phyloP scores from a whole-genome alignment of 2,113 vertebrate genomes.

The Xyliphius kryptos region DNA sequence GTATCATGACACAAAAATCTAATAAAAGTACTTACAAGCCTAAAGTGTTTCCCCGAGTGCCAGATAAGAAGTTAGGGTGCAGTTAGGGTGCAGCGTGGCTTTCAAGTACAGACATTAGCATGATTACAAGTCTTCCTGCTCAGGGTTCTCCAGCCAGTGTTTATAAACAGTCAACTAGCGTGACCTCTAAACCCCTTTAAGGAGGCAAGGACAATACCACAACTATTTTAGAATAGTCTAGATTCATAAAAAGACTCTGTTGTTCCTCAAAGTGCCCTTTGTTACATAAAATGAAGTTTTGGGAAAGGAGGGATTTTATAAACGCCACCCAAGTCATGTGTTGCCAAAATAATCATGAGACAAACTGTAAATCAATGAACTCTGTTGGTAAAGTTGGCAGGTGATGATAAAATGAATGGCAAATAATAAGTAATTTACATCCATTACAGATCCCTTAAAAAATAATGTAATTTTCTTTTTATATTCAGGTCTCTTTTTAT shows the following conservation, averaged over 20 bases:
- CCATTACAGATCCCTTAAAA: too few species aligned
- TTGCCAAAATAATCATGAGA: conserved; percentile 37
- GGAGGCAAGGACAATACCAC: conserved; percentile 44
- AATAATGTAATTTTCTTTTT: too few species aligned
- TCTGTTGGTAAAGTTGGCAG: not conserved
- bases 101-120: conserved; percentile 40
- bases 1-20: too few species aligned
- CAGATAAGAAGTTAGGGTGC: conserved; percentile 10
- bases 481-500: too few species aligned
- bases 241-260: conserved; percentile 42
- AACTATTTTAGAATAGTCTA: conserved; percentile 50
- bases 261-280: conserved; percentile 52
- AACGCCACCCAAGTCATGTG: conserved; percentile 27
- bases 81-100: conserved; percentile 13
- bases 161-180: conserved; percentile 60
- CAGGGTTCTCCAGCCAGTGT: conserved; percentile 43
- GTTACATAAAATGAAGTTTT: conserved; percentile 33
- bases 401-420: not conserved
- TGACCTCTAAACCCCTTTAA: conserved; percentile 65
- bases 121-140: conserved; percentile 48
- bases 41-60: conserved; percentile 4
- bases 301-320: conserved; percentile 19
- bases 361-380: conserved; percentile 6
- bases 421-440: too few species aligned
- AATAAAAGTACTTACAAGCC: too few species aligned